These are phyloP conservation scores for Sipha maydis DNA, from an alignment of 2,888 invertebrate genomes.

Conservation along the genomic window DNA sequence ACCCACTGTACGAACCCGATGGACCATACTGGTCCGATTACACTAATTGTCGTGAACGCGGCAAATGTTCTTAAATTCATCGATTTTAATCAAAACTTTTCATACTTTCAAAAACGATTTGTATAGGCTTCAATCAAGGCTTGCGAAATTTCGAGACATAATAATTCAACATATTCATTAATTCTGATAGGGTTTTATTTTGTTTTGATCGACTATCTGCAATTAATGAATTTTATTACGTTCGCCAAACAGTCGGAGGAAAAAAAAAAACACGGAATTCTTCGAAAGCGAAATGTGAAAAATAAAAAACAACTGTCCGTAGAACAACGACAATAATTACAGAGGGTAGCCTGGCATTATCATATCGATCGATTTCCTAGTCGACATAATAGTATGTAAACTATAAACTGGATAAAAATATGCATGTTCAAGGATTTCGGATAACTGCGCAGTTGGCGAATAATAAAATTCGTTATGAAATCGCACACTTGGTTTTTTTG, in stretches of 20 bases:
- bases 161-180: no score
- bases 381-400: background rate
- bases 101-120: no score
- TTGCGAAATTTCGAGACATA: no score
- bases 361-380: background rate
- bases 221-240: no score
- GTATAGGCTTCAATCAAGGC: no score
- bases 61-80: no score
- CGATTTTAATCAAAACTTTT: no score
- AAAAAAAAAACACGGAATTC: background rate
- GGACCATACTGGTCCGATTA: no score
- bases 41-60: no score
- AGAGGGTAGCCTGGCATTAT: background rate
- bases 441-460: conserved; percentile 33
- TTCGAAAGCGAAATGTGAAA: background rate
- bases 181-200: no score
- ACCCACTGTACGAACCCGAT: no score
- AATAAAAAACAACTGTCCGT: background rate
- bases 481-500: background rate
- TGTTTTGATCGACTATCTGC: background rate
- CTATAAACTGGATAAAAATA: background rate
- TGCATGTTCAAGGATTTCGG: conserved; percentile 22
- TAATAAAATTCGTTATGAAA: conserved; percentile 20
- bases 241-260: background rate
- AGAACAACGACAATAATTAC: background rate